Percentiles rank a stretch among this genome's conserved stretches.
phyloP scores from a whole-genome alignment of 2,797 vertebrate species.

The Lindbergichthys nudifrons region DNA sequence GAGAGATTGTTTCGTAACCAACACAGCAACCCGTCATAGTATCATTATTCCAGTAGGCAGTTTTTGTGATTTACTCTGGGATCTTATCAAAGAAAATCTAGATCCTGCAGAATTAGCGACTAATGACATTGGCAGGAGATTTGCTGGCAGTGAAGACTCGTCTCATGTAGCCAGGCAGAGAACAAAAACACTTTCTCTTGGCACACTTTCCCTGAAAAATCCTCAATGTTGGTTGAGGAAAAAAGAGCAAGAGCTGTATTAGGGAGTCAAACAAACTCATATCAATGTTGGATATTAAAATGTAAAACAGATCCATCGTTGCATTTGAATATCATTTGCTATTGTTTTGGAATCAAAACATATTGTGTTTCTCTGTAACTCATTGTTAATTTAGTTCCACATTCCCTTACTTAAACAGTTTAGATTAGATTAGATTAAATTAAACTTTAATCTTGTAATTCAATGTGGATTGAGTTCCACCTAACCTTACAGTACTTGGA shows the following conservation, averaged over 20 bases:
- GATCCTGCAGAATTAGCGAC: conserved; percentile 54
- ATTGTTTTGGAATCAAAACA: not conserved
- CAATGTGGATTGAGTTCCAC: not conserved
- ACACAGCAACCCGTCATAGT: conserved; percentile 31
- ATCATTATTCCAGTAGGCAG: conserved; percentile 20
- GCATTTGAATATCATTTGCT: not conserved
- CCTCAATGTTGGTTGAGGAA: conserved; percentile 18
- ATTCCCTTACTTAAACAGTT: no score
- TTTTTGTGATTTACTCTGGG: conserved; percentile 33
- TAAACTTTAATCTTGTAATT: no score
- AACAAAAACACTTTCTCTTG: conserved; percentile 39
- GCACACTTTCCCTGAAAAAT: conserved; percentile 32
- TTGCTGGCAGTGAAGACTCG: conserved; percentile 40
- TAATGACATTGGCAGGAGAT: conserved; percentile 63
- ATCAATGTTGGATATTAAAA: not conserved
- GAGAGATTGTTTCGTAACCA: conserved; percentile 29
- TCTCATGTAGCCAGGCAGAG: conserved; percentile 43
- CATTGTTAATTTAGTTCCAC: not conserved
- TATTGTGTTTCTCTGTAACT: not conserved
- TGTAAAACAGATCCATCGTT: not conserved
- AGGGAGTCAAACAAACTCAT: not conserved
- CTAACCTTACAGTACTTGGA: not conserved
- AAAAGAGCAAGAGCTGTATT: not conserved
- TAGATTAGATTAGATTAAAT: no score
- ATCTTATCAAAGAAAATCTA: conserved; percentile 63